These are phyloP conservation scores for Tricholauxania praeusta DNA, from an alignment of 2,888 invertebrate genomes.

Conservation along the genomic window DNA sequence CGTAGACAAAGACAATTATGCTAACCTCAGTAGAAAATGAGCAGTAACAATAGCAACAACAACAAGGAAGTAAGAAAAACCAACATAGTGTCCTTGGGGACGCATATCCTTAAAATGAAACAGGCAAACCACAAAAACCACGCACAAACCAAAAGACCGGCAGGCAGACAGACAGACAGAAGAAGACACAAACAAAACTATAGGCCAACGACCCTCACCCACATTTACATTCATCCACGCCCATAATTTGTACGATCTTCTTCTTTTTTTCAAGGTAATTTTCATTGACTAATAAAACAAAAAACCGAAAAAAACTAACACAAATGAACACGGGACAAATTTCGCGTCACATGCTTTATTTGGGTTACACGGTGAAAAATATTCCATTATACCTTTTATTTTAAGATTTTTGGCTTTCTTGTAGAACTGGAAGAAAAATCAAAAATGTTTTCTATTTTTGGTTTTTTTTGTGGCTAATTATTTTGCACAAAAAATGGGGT, in stretches of 20 bases:
- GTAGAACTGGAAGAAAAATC: no score
- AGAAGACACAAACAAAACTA: neutral
- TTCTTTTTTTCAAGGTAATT: conserved; percentile 22
- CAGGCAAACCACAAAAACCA: conserved; percentile 13
- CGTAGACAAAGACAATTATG: conserved; percentile 26
- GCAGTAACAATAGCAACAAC: neutral
- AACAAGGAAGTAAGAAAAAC: neutral
- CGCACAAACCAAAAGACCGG: neutral
- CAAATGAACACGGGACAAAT: no score
- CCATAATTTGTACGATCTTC: no score
- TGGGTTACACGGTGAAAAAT: no score
- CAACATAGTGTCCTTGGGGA: conserved; percentile 24
- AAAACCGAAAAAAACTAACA: neutral
- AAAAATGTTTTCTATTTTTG: no score
- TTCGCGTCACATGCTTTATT: no score
- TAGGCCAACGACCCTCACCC: neutral
- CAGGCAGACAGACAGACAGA: neutral
- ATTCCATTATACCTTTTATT: no score
- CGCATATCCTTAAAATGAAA: conserved; percentile 16
- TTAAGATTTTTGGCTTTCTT: no score
- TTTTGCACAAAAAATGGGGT: no score
- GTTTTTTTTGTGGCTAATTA: no score
- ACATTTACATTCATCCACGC: no score
- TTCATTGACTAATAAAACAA: conserved; percentile 30
- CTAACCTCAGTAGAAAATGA: conserved; percentile 20